A percentile compares a stretch with the other conserved stretches of the same genome.
Conservation (phyloP, 2,888 invertebrate species). For the Tineola bisselliella region DNA sequence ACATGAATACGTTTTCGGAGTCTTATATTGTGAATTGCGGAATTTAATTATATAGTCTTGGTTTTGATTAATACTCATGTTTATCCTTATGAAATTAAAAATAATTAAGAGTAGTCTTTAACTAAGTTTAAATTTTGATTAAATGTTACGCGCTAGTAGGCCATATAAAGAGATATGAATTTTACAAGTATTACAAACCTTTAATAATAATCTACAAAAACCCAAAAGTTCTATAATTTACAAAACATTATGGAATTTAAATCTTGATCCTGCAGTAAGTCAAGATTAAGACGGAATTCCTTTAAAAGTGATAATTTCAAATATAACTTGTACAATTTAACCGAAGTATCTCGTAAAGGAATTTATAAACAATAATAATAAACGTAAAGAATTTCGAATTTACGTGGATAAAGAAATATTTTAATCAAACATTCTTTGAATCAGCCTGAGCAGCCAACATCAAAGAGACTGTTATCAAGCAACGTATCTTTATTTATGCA, state of each 20-base stretch:
- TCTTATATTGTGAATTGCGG: neutral
- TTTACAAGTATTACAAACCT: too few relatives aligned
- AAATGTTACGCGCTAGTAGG: too few relatives aligned
- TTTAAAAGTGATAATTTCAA: neutral
- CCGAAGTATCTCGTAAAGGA: neutral
- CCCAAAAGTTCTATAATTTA: too few relatives aligned
- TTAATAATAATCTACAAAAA: too few relatives aligned
- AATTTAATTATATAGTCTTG: too few relatives aligned
- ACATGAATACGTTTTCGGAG: conserved; percentile 11
- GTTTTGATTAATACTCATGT: too few relatives aligned
- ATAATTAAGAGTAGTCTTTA: too few relatives aligned
- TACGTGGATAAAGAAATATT: neutral
- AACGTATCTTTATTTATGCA: neutral
- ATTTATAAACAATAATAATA: neutral
- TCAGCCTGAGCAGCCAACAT: neutral
- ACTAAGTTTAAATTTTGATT: too few relatives aligned
- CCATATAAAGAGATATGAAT: too few relatives aligned
- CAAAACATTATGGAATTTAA: too few relatives aligned
- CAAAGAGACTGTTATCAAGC: conserved; percentile 1
- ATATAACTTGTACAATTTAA: neutral
- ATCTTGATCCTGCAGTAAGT: too few relatives aligned
- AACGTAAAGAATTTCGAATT: neutral
- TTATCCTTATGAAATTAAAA: too few relatives aligned
- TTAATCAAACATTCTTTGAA: neutral
- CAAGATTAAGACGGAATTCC: neutral